Percentiles rank a stretch among this genome's conserved stretches.
Conservation (phyloP, 2,113 vertebrate species). For the Eretmochelys imbricata region DNA sequence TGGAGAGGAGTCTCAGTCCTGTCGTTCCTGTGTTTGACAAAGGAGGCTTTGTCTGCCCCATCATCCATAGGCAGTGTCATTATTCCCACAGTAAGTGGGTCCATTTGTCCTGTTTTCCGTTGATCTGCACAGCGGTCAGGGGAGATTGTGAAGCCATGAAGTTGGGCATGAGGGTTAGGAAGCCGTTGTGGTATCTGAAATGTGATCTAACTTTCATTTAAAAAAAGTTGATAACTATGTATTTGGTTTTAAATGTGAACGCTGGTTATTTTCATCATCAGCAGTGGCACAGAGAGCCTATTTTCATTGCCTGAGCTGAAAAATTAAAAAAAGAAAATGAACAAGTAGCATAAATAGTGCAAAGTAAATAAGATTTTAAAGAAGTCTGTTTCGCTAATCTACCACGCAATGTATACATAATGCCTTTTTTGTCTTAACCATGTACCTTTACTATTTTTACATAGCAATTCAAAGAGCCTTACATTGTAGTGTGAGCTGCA, state of each 20-base stretch:
- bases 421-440: not conserved
- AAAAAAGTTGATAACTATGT: not conserved
- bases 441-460: constrained; percentile 3
- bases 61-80: accelerated
- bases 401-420: not conserved
- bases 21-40: not conserved
- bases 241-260: not conserved
- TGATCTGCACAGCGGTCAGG: not conserved
- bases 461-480: constrained; percentile 18
- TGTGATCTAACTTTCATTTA: not conserved
- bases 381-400: not conserved
- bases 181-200: not conserved
- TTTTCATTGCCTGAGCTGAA: not conserved
- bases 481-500: constrained; percentile 17
- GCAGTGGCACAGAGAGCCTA: not conserved
- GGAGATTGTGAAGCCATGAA: not conserved
- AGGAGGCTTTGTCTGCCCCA: not conserved
- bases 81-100: not conserved
- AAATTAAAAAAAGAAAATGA: not conserved
- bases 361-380: not conserved
- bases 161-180: not conserved
- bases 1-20: not conserved
- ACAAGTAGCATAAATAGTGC: not conserved
- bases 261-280: not conserved
- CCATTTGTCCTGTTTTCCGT: not conserved